Base-by-base conservation (phyloP, 2,888 invertebrate species). In the Andrena bicolor region DNA sequence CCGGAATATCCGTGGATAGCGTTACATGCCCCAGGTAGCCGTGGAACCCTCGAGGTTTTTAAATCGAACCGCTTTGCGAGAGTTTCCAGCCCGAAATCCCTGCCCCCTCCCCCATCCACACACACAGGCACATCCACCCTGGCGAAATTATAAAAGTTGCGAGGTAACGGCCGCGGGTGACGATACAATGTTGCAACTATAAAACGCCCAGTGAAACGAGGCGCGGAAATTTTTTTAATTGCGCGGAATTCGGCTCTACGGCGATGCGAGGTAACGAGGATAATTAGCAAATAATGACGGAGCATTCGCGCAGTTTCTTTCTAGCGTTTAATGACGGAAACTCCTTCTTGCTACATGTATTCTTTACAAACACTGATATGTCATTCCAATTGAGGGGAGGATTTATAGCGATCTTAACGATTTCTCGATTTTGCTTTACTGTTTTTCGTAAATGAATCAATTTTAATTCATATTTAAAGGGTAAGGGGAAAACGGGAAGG, bases 1-100 rank as follows among this genome's bases (percentile, higher is more conserved):
- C 90, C 90, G 80, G 88, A 80, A 88, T 87, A 88, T 86, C 88
- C 87, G 85, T 80, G 84, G 87, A 90, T 91, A 91, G 84, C 81
- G 82, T 93, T 93, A 90, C 93, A 70, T 30, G 53, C 13, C 32
- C 75, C 73, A 73, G 83, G 84, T 87, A 84, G 76, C 61, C 85
- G 75, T 77, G 73, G 64, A 76, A 80, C 66, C 75, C 61, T 32
- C 65, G 69, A 58, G 60, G 56, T 30, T 68, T 32, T 69, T 58
- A 1, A 8, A 6, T 1, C 58, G 30, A 53, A 41, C 84, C 77
- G 82, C 83, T 87, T 81, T 78, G 73, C 73, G 53, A 65, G 72
- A 81, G 74, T 81, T 71, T 69, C 60, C 26, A 58, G 64, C 48
- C 48, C 66, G 56, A 73, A 81, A 77, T 80, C 63, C 7, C 51